These are phyloP conservation scores for Sporophila hypoxantha DNA, from an alignment of 2,113 vertebrate genomes.

Conservation along the genomic window DNA sequence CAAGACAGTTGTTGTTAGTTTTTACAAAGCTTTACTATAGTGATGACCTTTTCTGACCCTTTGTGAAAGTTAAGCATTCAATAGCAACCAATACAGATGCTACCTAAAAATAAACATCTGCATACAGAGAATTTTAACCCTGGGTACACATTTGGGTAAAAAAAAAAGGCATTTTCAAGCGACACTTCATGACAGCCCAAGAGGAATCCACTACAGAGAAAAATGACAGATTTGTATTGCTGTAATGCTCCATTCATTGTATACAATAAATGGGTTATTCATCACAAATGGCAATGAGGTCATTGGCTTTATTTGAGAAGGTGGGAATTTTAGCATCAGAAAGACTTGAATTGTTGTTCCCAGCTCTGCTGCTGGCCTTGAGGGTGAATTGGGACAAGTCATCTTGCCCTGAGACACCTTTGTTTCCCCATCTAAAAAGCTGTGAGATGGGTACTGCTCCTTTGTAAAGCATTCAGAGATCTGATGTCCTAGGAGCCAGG, in stretches of 20 bases:
- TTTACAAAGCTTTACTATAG: conserved; percentile 43
- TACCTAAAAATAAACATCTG: conserved; percentile 59
- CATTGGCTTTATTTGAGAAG: neutral
- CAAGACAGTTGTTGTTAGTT: neutral
- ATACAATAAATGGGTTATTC: neutral
- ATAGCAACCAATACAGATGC: conserved; percentile 2
- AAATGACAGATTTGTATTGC: neutral
- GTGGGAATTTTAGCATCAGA: neutral
- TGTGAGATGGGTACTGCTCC: neutral
- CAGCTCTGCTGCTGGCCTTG: neutral
- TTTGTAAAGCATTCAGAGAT: neutral
- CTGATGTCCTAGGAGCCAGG: neutral
- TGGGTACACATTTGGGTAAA: neutral
- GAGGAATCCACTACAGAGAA: conserved; percentile 7
- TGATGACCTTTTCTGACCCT: conserved; percentile 2
- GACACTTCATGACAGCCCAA: neutral
- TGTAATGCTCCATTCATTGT: neutral
- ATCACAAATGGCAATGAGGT: neutral
- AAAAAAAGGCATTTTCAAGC: conserved; percentile 22
- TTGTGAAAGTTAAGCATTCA: conserved; percentile 37
- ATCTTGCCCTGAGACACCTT: neutral
- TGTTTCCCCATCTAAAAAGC: neutral
- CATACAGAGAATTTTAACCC: conserved; percentile 43
- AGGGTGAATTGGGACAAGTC: neutral
- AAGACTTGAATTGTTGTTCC: neutral